Base-by-base conservation (phyloP, 2,888 invertebrate genomes). In the Rhamnusium bicolor region DNA sequence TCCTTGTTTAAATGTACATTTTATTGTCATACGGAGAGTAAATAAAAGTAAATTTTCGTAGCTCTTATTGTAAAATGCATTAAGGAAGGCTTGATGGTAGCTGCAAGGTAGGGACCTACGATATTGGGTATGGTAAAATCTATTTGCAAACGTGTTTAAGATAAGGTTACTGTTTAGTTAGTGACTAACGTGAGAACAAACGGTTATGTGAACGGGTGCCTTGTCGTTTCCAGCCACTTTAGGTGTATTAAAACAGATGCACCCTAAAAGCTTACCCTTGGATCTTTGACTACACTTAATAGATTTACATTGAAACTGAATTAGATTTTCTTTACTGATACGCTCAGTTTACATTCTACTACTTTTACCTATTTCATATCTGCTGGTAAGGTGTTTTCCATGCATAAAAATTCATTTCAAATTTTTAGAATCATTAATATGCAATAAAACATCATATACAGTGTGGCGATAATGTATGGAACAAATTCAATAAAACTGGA, bases 81-180 rank as follows among this genome's bases (percentile, higher is more conserved):
- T 65, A 65, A 61, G 46, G 65, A 8, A 8, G 53, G 32, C 19
- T 29, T 53, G 53, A 49, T 27, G 62, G 62, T 49, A 63, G 62
- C 49, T 21, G 16, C 4, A 46, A 66, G 40, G 66, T 32, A 46
- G 53, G 66, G 46, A 46, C 12, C 65, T 29, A 14, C 29, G 32
- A 10, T 18, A 56, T 56, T 66, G 66, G 66, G 54, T 40, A 66
- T 56, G 66, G 54, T 66, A 69, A 72, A 71, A 63, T 79, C 81
- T 85, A 83, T 86, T 86, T 85, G 83, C 85, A 80, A 79, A 80
- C 79, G 84, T 82, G 81, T 84, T 85, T 84, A 84, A 84, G 85
- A 85, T 85, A 85, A 84, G 83, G 84, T 86, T 86, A 84, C 86
- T 84, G 82, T 86, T 86, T 86, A 82, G 80, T 79, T 82, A 82